Conservation (phyloP, 2,113 vertebrate species). For the Hucho hucho region DNA sequence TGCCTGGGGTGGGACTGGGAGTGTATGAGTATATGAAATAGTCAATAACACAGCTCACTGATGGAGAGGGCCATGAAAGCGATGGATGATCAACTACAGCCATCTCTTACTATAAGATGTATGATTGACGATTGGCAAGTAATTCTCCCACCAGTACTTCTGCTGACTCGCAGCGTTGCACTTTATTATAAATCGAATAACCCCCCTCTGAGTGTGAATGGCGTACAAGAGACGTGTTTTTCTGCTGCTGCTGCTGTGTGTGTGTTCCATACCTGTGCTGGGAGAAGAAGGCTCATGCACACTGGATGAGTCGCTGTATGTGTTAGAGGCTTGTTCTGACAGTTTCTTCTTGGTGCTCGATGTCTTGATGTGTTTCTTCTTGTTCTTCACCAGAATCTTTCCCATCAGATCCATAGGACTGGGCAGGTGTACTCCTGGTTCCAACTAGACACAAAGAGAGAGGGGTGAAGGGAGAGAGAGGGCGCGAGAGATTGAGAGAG, state of each 20-base stretch:
- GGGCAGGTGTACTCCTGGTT: constrained; percentile 85
- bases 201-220: not conserved
- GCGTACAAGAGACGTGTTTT: not conserved
- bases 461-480: not conserved
- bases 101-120: constrained; percentile 7
- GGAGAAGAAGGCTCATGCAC: constrained; percentile 93
- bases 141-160: not conserved
- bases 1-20: not conserved
- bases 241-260: not conserved
- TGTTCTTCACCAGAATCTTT: constrained; percentile 98
- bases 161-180: not conserved
- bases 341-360: constrained; percentile 92
- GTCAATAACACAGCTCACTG: constrained; percentile 53
- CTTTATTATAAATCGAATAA: not conserved
- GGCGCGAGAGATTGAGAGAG: not conserved
- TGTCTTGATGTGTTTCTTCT: constrained; percentile 93
- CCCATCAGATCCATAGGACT: constrained; percentile 95
- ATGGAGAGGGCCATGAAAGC: constrained; percentile 62
- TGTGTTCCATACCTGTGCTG: constrained; percentile 79
- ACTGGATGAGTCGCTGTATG: constrained; percentile 90
- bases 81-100: constrained; percentile 56
- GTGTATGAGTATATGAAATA: constrained; percentile 28
- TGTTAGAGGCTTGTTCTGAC: constrained; percentile 90
- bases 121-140: constrained; percentile 4
- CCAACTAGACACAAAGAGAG: constrained; percentile 76